These are phyloP conservation scores for Pao palembangensis DNA, from an alignment of 2,113 vertebrate genomes.

Conservation along the genomic window DNA sequence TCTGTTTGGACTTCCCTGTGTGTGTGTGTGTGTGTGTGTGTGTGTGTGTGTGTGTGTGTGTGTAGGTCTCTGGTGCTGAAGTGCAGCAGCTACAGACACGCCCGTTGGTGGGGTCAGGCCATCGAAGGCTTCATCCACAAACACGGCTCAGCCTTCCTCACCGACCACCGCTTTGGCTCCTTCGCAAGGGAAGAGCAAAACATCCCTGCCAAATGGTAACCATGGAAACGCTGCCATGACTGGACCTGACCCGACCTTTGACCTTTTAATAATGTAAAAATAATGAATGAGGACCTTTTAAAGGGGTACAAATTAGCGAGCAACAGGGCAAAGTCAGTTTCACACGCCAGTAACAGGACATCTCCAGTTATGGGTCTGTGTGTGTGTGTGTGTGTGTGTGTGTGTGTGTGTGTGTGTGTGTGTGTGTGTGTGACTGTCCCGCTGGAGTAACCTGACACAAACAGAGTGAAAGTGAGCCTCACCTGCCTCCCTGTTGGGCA, in stretches of 20 bases:
- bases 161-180: constrained; percentile 88
- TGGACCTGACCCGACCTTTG: background rate
- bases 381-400: background rate
- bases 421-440: constrained; percentile 30
- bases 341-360: no score
- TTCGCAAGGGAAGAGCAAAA: constrained; percentile 83
- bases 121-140: constrained; percentile 87
- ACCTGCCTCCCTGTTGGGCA: constrained; percentile 52
- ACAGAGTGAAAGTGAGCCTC: constrained; percentile 66
- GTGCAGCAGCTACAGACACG: constrained; percentile 91
- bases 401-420: constrained; percentile 25
- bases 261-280: no score
- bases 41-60: constrained; percentile 11
- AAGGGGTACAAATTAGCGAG: no score
- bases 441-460: constrained; percentile 71
- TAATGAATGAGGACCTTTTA: no score
- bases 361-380: no score
- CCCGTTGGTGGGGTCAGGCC: constrained; percentile 94
- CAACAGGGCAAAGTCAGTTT: background rate
- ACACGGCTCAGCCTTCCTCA: constrained; percentile 84
- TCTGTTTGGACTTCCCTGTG: constrained; percentile 1
- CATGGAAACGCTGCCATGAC: background rate
- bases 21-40: background rate
- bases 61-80: constrained; percentile 88
- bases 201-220: constrained; percentile 88